phyloP scores from a whole-genome alignment of 2,888 invertebrate species.

The Dyspetes luteomarginatus region DNA sequence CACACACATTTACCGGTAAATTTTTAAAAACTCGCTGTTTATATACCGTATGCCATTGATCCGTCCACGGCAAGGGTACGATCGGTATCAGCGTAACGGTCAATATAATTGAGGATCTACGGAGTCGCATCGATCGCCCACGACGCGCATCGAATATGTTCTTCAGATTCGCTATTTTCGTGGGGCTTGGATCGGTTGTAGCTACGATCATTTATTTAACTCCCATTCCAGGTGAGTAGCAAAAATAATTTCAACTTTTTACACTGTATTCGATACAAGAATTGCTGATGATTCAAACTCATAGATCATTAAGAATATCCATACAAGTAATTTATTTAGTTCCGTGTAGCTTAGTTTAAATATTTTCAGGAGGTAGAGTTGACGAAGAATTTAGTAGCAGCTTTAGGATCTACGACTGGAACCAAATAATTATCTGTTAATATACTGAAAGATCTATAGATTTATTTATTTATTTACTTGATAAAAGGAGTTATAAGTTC shows the following conservation, averaged over 20 bases:
- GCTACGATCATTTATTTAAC: conserved; percentile 89
- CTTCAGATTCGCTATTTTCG: conserved; percentile 87
- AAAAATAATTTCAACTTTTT: neutral
- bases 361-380: too few species aligned
- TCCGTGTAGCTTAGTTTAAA: too few species aligned
- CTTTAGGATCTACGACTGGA: too few species aligned
- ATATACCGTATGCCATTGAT: conserved; percentile 8
- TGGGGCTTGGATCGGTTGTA: conserved; percentile 88
- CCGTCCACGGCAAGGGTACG: neutral
- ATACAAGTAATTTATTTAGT: too few species aligned
- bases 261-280: too few species aligned
- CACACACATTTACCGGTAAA: neutral
- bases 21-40: neutral
- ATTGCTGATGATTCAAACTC: too few species aligned
- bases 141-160: conserved; percentile 79
- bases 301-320: too few species aligned
- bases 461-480: neutral
- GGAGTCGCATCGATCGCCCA: conserved; percentile 6
- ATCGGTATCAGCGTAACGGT: neutral
- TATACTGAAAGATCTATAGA: conserved; percentile 14
- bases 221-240: conserved; percentile 88
- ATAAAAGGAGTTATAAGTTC: neutral
- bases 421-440: too few species aligned
- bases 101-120: conserved; percentile 6
- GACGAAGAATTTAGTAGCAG: too few species aligned